Evolutionary conservation across 92 coral and sea anemone species (phyloP).

Genomic region (Meandrina meandrites): DNA sequence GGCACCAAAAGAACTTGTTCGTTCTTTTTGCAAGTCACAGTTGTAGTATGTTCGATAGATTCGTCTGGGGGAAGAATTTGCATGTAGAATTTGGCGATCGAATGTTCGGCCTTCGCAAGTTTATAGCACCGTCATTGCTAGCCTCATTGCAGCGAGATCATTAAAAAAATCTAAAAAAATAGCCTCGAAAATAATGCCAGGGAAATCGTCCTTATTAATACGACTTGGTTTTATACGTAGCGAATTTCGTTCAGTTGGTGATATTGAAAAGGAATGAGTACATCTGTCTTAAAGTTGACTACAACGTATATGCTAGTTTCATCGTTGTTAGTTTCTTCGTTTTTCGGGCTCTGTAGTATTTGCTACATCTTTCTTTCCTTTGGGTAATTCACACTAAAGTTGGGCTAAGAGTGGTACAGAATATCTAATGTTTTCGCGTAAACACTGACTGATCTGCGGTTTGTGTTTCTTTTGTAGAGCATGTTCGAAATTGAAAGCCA

Average conservation of each 20-base stretch:
- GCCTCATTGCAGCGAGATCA: slow-evolving; percentile 17
- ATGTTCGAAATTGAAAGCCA: slow-evolving; percentile 38
- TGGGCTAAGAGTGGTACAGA: not conserved
- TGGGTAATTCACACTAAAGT: not conserved
- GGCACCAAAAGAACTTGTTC: not conserved
- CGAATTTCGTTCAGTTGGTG: not conserved
- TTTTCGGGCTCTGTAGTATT: not conserved
- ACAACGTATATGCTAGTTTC: slow-evolving; percentile 2
- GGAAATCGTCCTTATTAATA: not conserved
- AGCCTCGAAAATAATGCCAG: not conserved
- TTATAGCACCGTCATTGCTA: slow-evolving; percentile 17
- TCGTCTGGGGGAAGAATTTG: not conserved
- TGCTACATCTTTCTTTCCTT: slow-evolving; percentile 9
- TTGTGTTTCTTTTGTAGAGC: not conserved
- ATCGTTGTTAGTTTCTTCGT: not conserved
- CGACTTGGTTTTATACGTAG: not conserved
- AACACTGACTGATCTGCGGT: not conserved
- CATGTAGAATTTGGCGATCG: not conserved
- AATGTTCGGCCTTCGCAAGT: slow-evolving; percentile 10
- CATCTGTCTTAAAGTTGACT: not conserved
- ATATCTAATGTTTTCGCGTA: not conserved
- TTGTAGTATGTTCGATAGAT: not conserved
- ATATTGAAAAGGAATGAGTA: not conserved
- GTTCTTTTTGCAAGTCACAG: not conserved
- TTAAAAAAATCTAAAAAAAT: slow-evolving; percentile 10